Evolutionary conservation across 2,797 vertebrate genomes (phyloP).

Genomic region (Lacerta agilis): DNA sequence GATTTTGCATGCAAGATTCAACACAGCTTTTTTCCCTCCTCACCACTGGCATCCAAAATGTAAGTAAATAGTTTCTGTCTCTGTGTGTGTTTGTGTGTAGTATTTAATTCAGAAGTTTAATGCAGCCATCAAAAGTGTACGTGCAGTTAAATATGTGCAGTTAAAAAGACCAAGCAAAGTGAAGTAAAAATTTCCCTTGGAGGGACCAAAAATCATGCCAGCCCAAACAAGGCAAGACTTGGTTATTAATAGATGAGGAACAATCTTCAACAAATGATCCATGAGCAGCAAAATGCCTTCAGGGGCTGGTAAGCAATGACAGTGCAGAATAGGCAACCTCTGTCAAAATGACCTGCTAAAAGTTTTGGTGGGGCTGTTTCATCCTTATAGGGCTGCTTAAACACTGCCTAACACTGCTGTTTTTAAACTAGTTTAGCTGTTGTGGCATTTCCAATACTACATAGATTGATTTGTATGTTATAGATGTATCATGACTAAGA

Average conservation of each 20-base stretch:
- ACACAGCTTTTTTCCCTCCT: constrained; percentile 72
- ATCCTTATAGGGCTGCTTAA: neutral
- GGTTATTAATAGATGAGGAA: neutral
- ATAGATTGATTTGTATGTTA: neutral
- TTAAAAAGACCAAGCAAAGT: neutral
- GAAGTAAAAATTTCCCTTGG: neutral
- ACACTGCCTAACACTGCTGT: neutral
- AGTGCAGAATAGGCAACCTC: neutral
- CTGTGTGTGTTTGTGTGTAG: neutral
- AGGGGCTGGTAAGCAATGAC: neutral
- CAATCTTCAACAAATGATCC: neutral
- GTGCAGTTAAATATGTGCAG: constrained; percentile 9
- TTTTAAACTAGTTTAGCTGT: neutral
- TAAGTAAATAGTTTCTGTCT: constrained; percentile 73
- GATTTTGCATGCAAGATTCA: constrained; percentile 79
- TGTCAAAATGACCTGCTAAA: neutral
- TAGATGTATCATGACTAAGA: neutral
- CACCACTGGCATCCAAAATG: constrained; percentile 73
- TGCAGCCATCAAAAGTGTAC: neutral
- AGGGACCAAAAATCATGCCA: neutral
- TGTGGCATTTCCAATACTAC: no score
- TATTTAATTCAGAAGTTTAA: neutral
- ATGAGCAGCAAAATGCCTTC: neutral
- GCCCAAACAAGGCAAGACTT: neutral
- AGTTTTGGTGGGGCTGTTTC: neutral